Evolutionary conservation across 1,140 invertebrate genomes (phyloP).

Genomic region (Microplitis demolitor): DNA sequence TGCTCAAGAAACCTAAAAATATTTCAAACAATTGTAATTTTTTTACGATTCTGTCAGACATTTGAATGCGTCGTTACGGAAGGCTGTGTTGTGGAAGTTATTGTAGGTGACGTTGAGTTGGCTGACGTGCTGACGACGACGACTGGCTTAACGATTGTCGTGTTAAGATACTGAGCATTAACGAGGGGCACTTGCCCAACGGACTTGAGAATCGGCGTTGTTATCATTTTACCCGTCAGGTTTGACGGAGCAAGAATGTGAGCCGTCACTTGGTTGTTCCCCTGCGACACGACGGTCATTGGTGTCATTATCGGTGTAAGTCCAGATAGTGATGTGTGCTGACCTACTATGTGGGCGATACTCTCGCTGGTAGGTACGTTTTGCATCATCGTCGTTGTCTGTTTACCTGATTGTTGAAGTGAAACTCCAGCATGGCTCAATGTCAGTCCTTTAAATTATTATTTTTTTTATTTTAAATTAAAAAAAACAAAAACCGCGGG

Average conservation of each 20-base stretch:
- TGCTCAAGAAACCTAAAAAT: conserved; percentile 1
- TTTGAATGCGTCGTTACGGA: conserved; percentile 51
- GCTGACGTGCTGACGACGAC: conserved; percentile 56
- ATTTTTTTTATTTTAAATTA: neutral
- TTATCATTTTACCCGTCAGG: conserved; percentile 58
- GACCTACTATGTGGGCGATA: conserved; percentile 58
- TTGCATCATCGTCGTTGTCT: conserved; percentile 50
- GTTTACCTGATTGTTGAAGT: conserved; percentile 49
- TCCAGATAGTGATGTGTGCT: conserved; percentile 53
- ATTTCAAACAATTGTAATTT: conserved; percentile 47
- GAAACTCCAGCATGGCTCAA: conserved; percentile 58
- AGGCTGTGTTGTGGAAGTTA: conserved; percentile 46
- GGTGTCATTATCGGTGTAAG: conserved; percentile 59
- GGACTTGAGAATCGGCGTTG: conserved; percentile 56
- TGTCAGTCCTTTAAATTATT: conserved; percentile 47
- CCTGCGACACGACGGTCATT: conserved; percentile 61
- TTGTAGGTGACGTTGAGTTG: conserved; percentile 44
- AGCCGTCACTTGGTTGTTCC: conserved; percentile 55
- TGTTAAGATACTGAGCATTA: conserved; percentile 61
- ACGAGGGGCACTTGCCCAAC: conserved; percentile 58
- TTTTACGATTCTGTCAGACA: conserved; percentile 54
- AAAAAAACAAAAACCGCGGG: neutral
- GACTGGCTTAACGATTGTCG: conserved; percentile 60
- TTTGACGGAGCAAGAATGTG: conserved; percentile 56
- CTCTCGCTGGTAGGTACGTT: conserved; percentile 55